phyloP scores from a whole-genome alignment of 2,888 invertebrate genomes.

The Nysson spinosus region DNA sequence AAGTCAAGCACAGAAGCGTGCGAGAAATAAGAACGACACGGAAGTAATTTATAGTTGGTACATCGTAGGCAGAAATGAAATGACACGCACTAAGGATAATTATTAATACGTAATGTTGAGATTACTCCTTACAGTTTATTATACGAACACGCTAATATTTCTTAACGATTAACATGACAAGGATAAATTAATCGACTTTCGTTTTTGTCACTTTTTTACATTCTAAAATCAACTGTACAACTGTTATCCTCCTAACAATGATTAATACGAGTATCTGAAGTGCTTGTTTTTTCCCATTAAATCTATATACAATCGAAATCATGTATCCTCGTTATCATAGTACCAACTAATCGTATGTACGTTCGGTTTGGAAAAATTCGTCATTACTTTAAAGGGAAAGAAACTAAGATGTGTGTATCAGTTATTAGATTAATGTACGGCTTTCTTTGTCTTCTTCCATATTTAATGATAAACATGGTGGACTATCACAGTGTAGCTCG shows the following conservation, averaged over 20 bases:
- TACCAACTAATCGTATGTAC: constrained; percentile 35
- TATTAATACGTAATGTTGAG: no score
- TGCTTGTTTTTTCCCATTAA: constrained; percentile 35
- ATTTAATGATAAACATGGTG: constrained; percentile 44
- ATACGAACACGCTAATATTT: constrained; percentile 37
- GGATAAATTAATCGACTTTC: constrained; percentile 52
- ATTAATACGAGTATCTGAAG: constrained; percentile 46
- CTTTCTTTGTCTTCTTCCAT: no score
- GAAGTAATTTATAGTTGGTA: no score
- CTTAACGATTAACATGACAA: constrained; percentile 46
- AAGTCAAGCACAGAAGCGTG: no score
- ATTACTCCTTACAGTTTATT: constrained; percentile 43
- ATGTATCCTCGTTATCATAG: constrained; percentile 42
- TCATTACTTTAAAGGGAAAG: background rate
- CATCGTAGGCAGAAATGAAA: no score
- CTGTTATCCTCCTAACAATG: constrained; percentile 42
- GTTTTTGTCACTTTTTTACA: constrained; percentile 49
- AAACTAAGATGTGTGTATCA: constrained; percentile 40
- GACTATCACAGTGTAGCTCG: constrained; percentile 56
- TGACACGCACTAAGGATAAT: no score
- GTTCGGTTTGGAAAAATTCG: no score
- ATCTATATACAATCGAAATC: constrained; percentile 50
- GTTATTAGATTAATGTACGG: no score
- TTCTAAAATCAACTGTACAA: constrained; percentile 53
- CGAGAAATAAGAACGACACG: no score